These are phyloP conservation scores for Digitonthophagus gazella DNA, from an alignment of 2,888 invertebrate species.

Conservation along the genomic window DNA sequence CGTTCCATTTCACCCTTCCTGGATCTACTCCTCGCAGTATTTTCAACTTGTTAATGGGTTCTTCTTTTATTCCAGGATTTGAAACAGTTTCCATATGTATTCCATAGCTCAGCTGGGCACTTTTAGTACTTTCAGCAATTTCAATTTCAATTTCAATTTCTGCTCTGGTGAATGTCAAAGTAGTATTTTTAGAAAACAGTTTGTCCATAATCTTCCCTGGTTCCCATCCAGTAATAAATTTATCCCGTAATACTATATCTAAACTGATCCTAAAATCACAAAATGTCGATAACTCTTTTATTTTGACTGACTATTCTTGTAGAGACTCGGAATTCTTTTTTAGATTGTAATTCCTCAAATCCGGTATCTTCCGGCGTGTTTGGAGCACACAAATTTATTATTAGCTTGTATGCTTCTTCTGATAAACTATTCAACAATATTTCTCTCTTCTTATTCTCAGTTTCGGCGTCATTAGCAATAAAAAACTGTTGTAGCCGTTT, in stretches of 20 bases:
- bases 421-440: slow-evolving; percentile 33
- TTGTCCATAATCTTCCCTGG: too few relatives aligned
- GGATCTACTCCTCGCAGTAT: too few relatives aligned
- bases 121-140: too few relatives aligned
- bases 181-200: too few relatives aligned
- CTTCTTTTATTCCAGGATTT: too few relatives aligned
- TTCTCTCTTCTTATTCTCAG: slow-evolving; percentile 30
- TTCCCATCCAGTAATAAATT: too few relatives aligned
- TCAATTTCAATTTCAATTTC: too few relatives aligned
- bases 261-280: slow-evolving; percentile 27
- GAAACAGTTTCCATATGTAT: too few relatives aligned
- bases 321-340: slow-evolving; percentile 21
- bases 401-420: slow-evolving; percentile 35
- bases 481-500: slow-evolving; percentile 31
- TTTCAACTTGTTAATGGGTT: too few relatives aligned
- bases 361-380: slow-evolving; percentile 28
- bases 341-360: slow-evolving; percentile 23
- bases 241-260: slow-evolving; percentile 3
- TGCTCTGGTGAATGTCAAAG: too few relatives aligned
- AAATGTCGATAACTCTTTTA: slow-evolving; percentile 27
- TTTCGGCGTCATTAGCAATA: slow-evolving; percentile 23
- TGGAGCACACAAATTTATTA: slow-evolving; percentile 31
- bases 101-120: too few relatives aligned
- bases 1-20: too few relatives aligned
- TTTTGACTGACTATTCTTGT: slow-evolving; percentile 25